Percentiles rank a stretch among this genome's conserved stretches.
Conservation (phyloP, 2,888 invertebrate species). For the Aromia moschata region DNA sequence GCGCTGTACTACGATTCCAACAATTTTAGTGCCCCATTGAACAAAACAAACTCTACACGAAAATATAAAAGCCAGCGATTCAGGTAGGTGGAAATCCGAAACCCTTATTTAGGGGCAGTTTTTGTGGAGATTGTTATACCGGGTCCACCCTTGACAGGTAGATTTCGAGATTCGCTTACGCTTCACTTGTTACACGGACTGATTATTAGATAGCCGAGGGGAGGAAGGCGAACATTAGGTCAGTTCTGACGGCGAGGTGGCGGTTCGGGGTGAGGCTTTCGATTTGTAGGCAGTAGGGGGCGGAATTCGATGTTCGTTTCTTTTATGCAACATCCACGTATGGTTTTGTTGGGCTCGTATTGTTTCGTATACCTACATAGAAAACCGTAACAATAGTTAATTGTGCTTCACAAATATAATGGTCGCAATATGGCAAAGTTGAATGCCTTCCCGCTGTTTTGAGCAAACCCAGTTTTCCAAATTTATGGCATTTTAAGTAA, state of each 20-base stretch:
- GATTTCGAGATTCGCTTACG: conserved; percentile 54
- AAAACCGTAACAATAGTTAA: too few species aligned
- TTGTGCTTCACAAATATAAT: too few species aligned
- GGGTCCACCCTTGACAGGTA: conserved; percentile 59
- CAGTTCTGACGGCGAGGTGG: conserved; percentile 34
- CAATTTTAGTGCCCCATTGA: too few species aligned
- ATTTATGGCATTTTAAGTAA: too few species aligned
- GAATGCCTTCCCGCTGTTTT: too few species aligned
- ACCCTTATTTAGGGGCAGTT: conserved; percentile 56
- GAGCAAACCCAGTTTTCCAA: too few species aligned
- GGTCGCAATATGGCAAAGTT: too few species aligned
- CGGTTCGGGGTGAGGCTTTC: conserved; percentile 51
- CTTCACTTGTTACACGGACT: conserved; percentile 59
- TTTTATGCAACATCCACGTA: conserved; percentile 35
- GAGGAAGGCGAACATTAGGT: conserved; percentile 45
- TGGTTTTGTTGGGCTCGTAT: conserved; percentile 25
- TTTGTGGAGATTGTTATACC: conserved; percentile 52
- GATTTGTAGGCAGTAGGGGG: conserved; percentile 49
- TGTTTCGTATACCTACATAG: conserved; percentile 25
- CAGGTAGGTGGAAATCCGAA: conserved; percentile 51
- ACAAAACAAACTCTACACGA: conserved; percentile 28
- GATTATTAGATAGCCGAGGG: conserved; percentile 60
- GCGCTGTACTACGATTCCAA: too few species aligned
- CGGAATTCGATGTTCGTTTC: conserved; percentile 43
- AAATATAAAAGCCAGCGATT: conserved; percentile 17